These are phyloP conservation scores for Pangasianodon gigas DNA, from an alignment of 2,113 vertebrate species.

Conservation along the genomic window DNA sequence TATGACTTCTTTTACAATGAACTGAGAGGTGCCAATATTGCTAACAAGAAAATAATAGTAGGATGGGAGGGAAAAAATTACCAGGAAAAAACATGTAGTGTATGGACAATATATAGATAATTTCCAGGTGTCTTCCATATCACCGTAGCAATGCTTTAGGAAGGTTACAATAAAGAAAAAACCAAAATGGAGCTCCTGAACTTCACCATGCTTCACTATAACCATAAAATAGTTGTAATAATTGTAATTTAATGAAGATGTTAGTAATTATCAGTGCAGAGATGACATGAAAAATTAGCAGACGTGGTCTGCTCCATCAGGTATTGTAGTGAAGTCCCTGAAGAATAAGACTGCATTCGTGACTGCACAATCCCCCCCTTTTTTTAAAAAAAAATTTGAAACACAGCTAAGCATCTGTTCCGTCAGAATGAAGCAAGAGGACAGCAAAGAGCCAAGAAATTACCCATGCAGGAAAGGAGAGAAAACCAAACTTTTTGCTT, in stretches of 20 bases:
- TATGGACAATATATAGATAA: too few relatives aligned
- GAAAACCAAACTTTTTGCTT: neutral
- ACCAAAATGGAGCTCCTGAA: too few relatives aligned
- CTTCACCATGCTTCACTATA: neutral
- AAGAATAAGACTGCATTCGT: neutral
- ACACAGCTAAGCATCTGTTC: neutral
- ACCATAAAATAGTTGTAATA: neutral
- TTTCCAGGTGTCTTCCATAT: too few relatives aligned
- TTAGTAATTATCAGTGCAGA: neutral
- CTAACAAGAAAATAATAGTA: too few relatives aligned
- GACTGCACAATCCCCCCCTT: neutral
- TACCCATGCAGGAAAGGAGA: neutral
- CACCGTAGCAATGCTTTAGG: too few relatives aligned
- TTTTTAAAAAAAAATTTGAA: neutral
- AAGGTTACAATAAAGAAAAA: too few relatives aligned
- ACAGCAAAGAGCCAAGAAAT: neutral
- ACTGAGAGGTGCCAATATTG: too few relatives aligned
- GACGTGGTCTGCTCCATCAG: neutral
- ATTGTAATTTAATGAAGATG: neutral
- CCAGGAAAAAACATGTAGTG: too few relatives aligned
- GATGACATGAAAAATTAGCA: neutral
- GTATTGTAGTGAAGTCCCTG: neutral
- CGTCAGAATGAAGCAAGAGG: too few relatives aligned
- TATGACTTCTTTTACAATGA: too few relatives aligned
- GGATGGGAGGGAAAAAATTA: too few relatives aligned